Base-by-base conservation (phyloP, 1,140 invertebrate species). In the Samia ricini region DNA sequence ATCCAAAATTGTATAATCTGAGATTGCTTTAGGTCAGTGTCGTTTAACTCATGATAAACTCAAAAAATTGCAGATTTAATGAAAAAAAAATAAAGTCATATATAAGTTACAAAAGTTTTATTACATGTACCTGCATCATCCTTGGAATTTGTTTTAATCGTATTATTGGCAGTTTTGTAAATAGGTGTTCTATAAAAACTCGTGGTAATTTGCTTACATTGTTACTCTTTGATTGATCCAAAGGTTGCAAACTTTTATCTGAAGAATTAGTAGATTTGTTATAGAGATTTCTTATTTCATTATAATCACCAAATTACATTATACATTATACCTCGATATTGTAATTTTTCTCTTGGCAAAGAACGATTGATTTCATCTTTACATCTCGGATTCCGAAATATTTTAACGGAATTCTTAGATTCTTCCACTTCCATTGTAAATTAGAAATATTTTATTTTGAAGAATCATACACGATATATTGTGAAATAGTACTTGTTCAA, bases 141-240 rank as follows among this genome's bases (percentile, higher is more conserved):
- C 18, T 55, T 55, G 2, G 12, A 10, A 15, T 55, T 55, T 55
- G 12, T 21, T 22, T 23, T 61, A 10, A 2, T 3, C 12, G 20
- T 4, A 20, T 12, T 50, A 19, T 60, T 21, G n/a, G 12, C 48
- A 15, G 8, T 23, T 20, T 55, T 49, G 12, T 36, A 42, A 10
- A 29, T 55, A 7, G 57, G 29, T 10, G 58, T 20, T 33, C n/a
- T n/a, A 51, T 61, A 20, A 58, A 19, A 10, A 65, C 48, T 63
- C 63, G 62, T 10, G 67, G 67, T n/a, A 69, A 18, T 50, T 24
- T 65, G 12, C 67, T 69, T 2, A 15, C 21, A 48, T 8, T 26
- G 7, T 56, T 62, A 55, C 12, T 55, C 51, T 60, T 65, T n/a
- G 24, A 7, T 26, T 62, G 60, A 23, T 59, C 56, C 29, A 49